Percentiles rank a stretch among this genome's conserved stretches.
These are phyloP conservation scores for Fissipunctia ypsillon DNA, from an alignment of 2,888 invertebrate genomes.

Conservation along the genomic window DNA sequence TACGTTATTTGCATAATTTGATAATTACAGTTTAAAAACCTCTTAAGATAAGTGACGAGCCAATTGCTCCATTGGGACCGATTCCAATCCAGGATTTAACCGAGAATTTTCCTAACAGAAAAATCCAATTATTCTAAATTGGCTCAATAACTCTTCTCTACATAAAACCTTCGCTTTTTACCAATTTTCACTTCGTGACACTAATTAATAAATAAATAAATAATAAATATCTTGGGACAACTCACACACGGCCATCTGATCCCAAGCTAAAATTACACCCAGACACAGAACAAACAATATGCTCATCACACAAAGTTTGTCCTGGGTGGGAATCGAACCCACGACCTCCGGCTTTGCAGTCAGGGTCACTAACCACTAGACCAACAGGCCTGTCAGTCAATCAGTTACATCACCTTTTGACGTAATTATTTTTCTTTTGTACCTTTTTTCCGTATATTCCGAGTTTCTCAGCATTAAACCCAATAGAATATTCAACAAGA, in stretches of 20 bases:
- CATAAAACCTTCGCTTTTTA: conserved; percentile 19
- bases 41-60: background rate
- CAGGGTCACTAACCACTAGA: too few relatives aligned
- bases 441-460: background rate
- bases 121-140: conserved; percentile 54
- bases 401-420: conserved; percentile 40
- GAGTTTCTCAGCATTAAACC: conserved; percentile 31
- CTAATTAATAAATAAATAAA: too few relatives aligned
- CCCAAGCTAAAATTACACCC: too few relatives aligned
- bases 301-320: too few relatives aligned
- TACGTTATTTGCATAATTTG: background rate
- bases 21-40: conserved; percentile 21
- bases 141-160: conserved; percentile 33
- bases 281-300: too few relatives aligned
- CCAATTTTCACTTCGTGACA: conserved; percentile 37
- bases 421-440: conserved; percentile 26
- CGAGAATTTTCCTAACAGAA: conserved; percentile 39
- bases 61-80: conserved; percentile 4
- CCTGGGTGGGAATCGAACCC: too few relatives aligned
- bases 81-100: conserved; percentile 3
- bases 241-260: too few relatives aligned
- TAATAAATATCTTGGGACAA: too few relatives aligned
- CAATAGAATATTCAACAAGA: conserved; percentile 59
- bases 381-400: too few relatives aligned
- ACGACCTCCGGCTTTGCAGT: too few relatives aligned